phyloP scores from a whole-genome alignment of 1,140 invertebrate genomes.

The Lethocerus indicus region DNA sequence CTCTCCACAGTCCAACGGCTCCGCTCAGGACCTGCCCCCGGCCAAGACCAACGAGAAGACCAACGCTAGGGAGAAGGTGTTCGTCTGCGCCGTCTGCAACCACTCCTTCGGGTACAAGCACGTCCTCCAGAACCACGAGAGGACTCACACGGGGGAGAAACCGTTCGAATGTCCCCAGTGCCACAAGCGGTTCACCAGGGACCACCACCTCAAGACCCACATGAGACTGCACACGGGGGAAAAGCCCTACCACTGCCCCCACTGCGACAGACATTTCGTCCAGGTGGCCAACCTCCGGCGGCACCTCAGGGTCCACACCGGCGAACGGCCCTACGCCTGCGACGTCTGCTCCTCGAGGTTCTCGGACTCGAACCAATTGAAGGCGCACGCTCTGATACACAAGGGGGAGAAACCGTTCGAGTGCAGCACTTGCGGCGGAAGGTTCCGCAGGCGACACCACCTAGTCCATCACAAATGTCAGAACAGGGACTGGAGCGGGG shows the following conservation, averaged over 20 bases:
- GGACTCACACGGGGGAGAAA: conserved; percentile 92
- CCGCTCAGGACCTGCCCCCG: background rate
- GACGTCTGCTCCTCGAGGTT: conserved; percentile 77
- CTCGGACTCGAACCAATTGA: conserved; percentile 87
- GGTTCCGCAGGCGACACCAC: conserved; percentile 69
- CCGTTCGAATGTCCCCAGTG: conserved; percentile 92
- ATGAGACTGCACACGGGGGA: conserved; percentile 85
- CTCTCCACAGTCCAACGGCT: conserved; percentile 10
- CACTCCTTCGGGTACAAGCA: conserved; percentile 87
- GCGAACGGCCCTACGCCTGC: conserved; percentile 86
- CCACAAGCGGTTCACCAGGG: conserved; percentile 88
- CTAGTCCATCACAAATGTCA: conserved; percentile 69
- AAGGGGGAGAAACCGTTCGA: conserved; percentile 78
- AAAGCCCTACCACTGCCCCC: conserved; percentile 79
- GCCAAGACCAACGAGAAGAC: background rate
- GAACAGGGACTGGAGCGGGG: conserved; percentile 12
- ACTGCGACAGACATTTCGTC: conserved; percentile 82
- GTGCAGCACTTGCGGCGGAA: conserved; percentile 53
- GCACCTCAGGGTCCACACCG: conserved; percentile 87
- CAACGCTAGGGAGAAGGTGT: conserved; percentile 54
- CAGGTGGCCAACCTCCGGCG: conserved; percentile 86
- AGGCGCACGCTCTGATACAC: conserved; percentile 76
- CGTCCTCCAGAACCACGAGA: conserved; percentile 87
- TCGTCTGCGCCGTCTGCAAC: conserved; percentile 73
- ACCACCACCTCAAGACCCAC: conserved; percentile 87